Base-by-base conservation (phyloP, 1,140 invertebrate genomes). In the Condylostylus longicornis region DNA sequence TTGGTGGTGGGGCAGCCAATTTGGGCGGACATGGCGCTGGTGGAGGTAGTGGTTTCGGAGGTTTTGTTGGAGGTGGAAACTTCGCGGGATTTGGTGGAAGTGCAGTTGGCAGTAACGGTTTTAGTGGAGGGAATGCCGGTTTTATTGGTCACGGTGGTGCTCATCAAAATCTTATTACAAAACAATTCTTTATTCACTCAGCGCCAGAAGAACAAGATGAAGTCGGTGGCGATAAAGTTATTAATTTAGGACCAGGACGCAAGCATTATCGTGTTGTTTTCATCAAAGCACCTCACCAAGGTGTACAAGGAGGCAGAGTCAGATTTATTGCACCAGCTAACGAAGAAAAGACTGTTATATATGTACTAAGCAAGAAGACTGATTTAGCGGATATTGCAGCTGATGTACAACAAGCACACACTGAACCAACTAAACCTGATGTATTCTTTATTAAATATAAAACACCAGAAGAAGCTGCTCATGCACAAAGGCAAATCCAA, bases 221-320 rank as follows among this genome's bases (percentile, higher is more conserved):
- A 37, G 22, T 36, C 12, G 12, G 18, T 22, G 27, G 33, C 18
- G 33, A 32, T 4, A 44, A 44, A 12, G 38, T 41, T 33, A 27
- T 41, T 12, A 27, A 41, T 10, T 35, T 44, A 17, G 38, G 43
- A 8, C 65, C 69, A 8, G 65, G 77, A 35, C 77, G 82, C 60
- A 83, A 82, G 48, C 79, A 83, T 61, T 83, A 83, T 65, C 82
- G 82, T 49, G 84, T 85, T 46, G 82, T 87, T 50, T 84, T 84
- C 73, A 83, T 85, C 61, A 83, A 83, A 69, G 79, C 82, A 14
- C 81, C 82, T 17, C 69, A 71, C 19, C 66, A 72, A 5, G 65
- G 67, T 42, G 71, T 72, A 27, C 71, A 71, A 35, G 72, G 72
- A 0, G 1, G 73, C 64, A 35, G 66, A 60, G 25, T 62, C 70